Evolutionary conservation across 2,113 vertebrate species (phyloP), one percentile per base, ranked within the genome.

Genomic region (Tachysurus fulvidraco): DNA sequence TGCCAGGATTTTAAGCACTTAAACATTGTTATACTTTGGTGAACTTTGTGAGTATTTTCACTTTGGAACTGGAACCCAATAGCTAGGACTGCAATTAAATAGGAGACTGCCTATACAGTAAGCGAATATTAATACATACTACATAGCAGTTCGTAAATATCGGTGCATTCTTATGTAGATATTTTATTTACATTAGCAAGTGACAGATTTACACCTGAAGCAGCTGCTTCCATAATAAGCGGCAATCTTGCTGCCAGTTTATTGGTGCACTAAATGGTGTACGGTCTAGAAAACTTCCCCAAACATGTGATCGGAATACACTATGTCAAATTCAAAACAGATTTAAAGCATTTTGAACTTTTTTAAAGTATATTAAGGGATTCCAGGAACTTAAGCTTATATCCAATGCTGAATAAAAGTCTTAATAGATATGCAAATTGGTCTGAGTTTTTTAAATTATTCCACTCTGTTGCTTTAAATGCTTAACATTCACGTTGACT

Each of bases 101-200:
- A 54, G 81, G 50, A 54, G 28, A 36, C 62, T 59, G 77, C 54
- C 83, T 44, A 17, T 25, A n/a, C n/a, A n/a, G n/a, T n/a, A 28
- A 25, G 46, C 28, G 62, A 80, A 65, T 69, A 54, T 54, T 83
- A 57, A 80, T 80, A 28, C 8, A 77, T 69, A 52, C n/a, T 62
- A 54, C n/a, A 16, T 30, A 65, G 21, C 28, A 69, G 16, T 30
- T 83, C 46, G 36, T 64, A 50, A 28, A 64, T 50, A 50, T 50
- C 21, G 2, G 44, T 46, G 1, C n/a, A 64, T 83, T 83, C 46
- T 57, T 36, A 55, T 59, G 30, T 11, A 41, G n/a, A 54, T 83
- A 36, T 14, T 23, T 83, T 83, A 83, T 83, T 83, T 71, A 8
- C 46, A 54, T 83, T 50, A 52, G 44, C 65, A 13, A 69, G 28